These are phyloP conservation scores for Pandemis corylana DNA, from an alignment of 2,888 invertebrate species.

Conservation along the genomic window DNA sequence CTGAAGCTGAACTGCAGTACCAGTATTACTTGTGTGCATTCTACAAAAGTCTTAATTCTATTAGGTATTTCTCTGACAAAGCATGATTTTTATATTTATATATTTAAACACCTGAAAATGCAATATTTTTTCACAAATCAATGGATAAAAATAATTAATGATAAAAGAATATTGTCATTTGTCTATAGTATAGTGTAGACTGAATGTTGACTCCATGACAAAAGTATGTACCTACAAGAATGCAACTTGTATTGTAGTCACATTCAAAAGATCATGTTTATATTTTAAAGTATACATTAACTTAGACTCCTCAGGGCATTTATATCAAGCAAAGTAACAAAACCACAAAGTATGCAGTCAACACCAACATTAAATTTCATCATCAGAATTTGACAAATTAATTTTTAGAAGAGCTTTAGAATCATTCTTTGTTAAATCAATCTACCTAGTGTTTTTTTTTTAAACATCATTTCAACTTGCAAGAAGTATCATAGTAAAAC, in stretches of 20 bases:
- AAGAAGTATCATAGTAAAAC: constrained; percentile 12
- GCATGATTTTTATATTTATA: background rate
- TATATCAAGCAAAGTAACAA: constrained; percentile 21
- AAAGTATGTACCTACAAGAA: background rate
- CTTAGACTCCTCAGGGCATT: background rate
- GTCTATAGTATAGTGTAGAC: background rate
- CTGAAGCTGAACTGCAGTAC: background rate
- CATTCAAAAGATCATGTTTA: background rate
- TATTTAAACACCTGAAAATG: background rate
- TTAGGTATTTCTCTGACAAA: background rate
- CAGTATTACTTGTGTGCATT: background rate
- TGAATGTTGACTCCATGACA: background rate
- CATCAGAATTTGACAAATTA: background rate
- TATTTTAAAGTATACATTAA: background rate
- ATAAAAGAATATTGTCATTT: background rate
- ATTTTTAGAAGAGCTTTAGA: background rate
- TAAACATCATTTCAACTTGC: constrained; percentile 2
- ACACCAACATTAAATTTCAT: constrained; percentile 3
- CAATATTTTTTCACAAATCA: background rate
- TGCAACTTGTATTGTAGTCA: background rate
- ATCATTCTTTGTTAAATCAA: constrained; percentile 13
- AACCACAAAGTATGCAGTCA: background rate
- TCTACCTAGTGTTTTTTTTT: constrained; percentile 16
- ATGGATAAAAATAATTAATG: background rate
- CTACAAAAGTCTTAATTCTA: background rate